Evolutionary conservation across 2,888 invertebrate genomes (phyloP), one percentile per base, ranked within the genome.

Genomic region (Gryllus longicercus): DNA sequence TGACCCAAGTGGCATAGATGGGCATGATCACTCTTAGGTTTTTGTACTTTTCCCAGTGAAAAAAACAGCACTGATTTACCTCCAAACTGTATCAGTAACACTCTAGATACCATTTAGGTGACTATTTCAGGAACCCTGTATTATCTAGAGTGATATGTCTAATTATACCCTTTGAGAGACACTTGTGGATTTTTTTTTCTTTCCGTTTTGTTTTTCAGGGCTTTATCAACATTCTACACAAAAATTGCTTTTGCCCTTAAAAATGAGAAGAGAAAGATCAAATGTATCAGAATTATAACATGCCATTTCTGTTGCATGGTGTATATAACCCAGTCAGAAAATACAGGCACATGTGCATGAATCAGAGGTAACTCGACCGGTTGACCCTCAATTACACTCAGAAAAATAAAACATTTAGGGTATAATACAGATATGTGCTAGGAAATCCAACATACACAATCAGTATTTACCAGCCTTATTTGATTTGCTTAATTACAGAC

Each of bases 341-440:
- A n/a, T 63, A n/a, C 63, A 63, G 63, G 63, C 63, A 63, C 63
- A 63, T 14, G n/a, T 63, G 38, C 63, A 63, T 63, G 63, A 63
- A n/a, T 63, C 63, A 63, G 63, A n/a, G 63, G 16, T 18, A 14
- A 63, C 63, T 18, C 0, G 14, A 14, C 8, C 63, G 12, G 63
- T 18, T 63, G n/a, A 18, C 10, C 63, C 63, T 63, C 63, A 63
- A 4, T 18, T 63, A 63, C 63, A 63, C 63, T 63, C 63, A 14
- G n/a, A 63, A 63, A 63, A 63, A 63, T 63, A 63, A 63, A 63
- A 63, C 63, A 63, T 63, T 63, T 14, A 63, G n/a, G n/a, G n/a
- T 63, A 63, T n/a, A 63, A 63, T 38, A n/a, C n/a, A n/a, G 63
- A 63, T 63, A 63, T 63, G 63, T 63, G 14, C 63, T 63, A 63